Conservation (phyloP, 2,797 vertebrate genomes). For the Coreius guichenoti region DNA sequence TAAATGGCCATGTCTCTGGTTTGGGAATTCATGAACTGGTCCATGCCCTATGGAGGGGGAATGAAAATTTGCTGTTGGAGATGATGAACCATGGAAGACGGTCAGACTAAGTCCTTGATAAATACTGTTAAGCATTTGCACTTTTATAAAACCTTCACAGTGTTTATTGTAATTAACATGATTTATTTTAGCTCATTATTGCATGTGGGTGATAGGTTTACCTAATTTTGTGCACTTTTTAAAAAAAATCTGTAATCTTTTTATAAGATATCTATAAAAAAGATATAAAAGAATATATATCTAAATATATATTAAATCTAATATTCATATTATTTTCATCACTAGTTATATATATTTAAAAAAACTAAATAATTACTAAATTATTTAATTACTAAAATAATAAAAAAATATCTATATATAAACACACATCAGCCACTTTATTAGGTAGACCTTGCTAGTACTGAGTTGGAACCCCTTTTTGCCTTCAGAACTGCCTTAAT, state of each 20-base stretch:
- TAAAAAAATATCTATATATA: neutral
- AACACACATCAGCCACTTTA: neutral
- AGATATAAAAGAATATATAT: too few relatives aligned
- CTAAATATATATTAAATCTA: neutral
- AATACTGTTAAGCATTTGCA: neutral
- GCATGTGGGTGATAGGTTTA: neutral
- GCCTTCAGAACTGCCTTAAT: neutral
- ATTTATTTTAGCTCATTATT: neutral
- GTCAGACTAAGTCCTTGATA: neutral
- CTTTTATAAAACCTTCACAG: neutral
- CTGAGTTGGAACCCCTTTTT: neutral
- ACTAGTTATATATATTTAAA: too few relatives aligned
- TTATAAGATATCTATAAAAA: neutral
- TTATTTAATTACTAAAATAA: too few relatives aligned
- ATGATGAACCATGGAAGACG: conserved; percentile 4
- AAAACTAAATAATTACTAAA: too few relatives aligned
- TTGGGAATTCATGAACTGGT: conserved; percentile 41
- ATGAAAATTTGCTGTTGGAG: conserved; percentile 12
- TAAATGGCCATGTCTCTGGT: conserved; percentile 46
- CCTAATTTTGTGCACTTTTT: neutral
- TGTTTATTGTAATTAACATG: neutral
- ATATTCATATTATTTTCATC: too few relatives aligned
- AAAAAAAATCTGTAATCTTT: neutral
- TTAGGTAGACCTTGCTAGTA: neutral
- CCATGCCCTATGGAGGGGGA: conserved; percentile 26